Base-by-base conservation (phyloP, 2,113 vertebrate genomes). In the Balaeniceps rex region DNA sequence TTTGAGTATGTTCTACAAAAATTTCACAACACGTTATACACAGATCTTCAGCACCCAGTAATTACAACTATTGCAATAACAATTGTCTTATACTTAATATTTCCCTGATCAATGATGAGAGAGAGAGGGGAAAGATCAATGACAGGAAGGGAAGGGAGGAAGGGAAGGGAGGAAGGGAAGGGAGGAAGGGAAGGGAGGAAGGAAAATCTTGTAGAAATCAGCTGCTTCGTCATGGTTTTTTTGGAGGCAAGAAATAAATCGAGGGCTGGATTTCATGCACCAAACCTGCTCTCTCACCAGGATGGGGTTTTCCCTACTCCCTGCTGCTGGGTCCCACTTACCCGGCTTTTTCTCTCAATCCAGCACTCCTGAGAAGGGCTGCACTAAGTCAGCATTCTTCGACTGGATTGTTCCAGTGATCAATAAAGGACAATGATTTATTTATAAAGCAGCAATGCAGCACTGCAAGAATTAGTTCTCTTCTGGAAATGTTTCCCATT, bases 381-480 rank as follows among this genome's bases (percentile, higher is more conserved):
- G 85, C 93, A 94, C 89, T 83, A 94, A 96, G 95, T 96, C 97
- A 97, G 94, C 94, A 95, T 91, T 96, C 95, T 95, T 94, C 1
- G 9, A 83, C 90, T 90, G 85, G 86, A 92, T 92, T 95, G 92
- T 66, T 95, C 57, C 78, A 93, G 81, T 86, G 95, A 95, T 97
- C 96, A 97, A 94, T 96, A 96, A 60, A 94, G 81, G 84, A 89
- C 95, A 96, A 95, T 95, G 95, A 95, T 97, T 97, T 96, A 96
- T 96, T 97, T 96, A 96, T 95, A 95, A 94, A 97, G 94, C 94
- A 97, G 94, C 95, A 95, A 95, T 94, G 96, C 94, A 97, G 91
- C 78, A 87, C 91, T 91, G 78, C 87, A 95, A 93, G 81, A 95
- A 89, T 90, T 90, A 94, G 58, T 83, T 93, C 49, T 80, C 46